Evolutionary conservation across 2,888 invertebrate genomes (phyloP).

Genomic region (Euplagia quadripunctaria): DNA sequence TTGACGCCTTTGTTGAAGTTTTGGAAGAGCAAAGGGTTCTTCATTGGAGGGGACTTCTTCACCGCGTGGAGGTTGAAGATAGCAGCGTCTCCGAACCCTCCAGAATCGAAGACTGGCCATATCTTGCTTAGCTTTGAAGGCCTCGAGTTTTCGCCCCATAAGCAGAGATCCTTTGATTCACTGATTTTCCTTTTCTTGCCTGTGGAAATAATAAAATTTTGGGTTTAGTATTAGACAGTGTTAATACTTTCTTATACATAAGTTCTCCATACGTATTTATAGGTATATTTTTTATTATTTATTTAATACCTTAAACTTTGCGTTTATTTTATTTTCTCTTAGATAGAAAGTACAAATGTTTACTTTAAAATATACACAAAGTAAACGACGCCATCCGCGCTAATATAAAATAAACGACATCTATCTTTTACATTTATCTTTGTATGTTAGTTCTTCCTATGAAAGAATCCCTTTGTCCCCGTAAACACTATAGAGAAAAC

Average conservation of each 20-base stretch:
- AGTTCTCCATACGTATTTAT: not conserved
- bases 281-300: not conserved
- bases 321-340: too few relatives aligned
- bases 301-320: too few relatives aligned
- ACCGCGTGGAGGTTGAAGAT: constrained; percentile 67
- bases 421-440: too few relatives aligned
- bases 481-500: not conserved
- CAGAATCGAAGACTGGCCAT: constrained; percentile 85
- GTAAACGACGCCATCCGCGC: too few relatives aligned
- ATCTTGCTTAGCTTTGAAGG: constrained; percentile 79
- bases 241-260: too few relatives aligned
- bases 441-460: not conserved
- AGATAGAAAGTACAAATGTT: too few relatives aligned
- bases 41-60: constrained; percentile 62
- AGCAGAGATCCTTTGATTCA: constrained; percentile 70
- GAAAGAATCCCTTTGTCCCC: not conserved
- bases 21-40: constrained; percentile 72
- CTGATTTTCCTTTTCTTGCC: constrained; percentile 80
- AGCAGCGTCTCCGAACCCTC: constrained; percentile 75
- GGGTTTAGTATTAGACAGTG: not conserved
- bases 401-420: too few relatives aligned
- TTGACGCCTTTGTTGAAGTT: constrained; percentile 42
- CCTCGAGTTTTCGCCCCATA: constrained; percentile 70
- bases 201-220: constrained; percentile 44
- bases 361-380: not conserved